These are phyloP conservation scores for Acrocephalus arundinaceus DNA, from an alignment of 2,113 vertebrate species.

Conservation along the genomic window DNA sequence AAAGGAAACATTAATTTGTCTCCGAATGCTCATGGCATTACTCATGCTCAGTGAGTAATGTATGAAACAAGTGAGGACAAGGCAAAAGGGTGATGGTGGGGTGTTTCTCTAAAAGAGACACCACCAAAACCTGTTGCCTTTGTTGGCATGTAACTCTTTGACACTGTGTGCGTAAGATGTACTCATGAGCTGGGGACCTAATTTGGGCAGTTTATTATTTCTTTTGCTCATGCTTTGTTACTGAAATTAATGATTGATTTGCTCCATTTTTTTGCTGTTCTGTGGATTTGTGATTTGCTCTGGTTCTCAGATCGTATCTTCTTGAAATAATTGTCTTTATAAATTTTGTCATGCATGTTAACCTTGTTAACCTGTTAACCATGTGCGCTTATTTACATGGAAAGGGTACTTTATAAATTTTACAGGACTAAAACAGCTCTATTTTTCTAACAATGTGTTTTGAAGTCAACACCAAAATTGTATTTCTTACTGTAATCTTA, in stretches of 20 bases:
- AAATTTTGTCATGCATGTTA: not conserved
- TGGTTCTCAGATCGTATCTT: not conserved
- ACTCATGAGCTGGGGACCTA: not conserved
- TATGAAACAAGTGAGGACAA: not conserved
- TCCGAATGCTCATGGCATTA: rapidly evolving
- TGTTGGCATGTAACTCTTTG: not conserved
- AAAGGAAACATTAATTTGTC: not conserved
- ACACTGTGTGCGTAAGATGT: not conserved
- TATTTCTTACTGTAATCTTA: not conserved
- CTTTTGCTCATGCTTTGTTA: not conserved
- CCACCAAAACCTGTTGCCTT: not conserved
- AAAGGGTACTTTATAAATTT: not conserved
- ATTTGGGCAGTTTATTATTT: not conserved
- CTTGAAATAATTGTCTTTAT: not conserved
- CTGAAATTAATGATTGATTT: not conserved
- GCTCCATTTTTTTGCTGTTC: not conserved
- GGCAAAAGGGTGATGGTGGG: not conserved
- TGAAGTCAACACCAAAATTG: not conserved
- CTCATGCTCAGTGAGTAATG: not conserved
- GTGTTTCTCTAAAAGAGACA: not conserved
- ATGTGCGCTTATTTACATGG: not conserved
- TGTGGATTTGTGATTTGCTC: not conserved
- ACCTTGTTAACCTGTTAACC: not conserved
- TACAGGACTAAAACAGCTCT: not conserved
- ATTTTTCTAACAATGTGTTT: not conserved